Base-by-base conservation (phyloP, 2,797 vertebrate genomes). In the Artibeus jamaicensis region DNA sequence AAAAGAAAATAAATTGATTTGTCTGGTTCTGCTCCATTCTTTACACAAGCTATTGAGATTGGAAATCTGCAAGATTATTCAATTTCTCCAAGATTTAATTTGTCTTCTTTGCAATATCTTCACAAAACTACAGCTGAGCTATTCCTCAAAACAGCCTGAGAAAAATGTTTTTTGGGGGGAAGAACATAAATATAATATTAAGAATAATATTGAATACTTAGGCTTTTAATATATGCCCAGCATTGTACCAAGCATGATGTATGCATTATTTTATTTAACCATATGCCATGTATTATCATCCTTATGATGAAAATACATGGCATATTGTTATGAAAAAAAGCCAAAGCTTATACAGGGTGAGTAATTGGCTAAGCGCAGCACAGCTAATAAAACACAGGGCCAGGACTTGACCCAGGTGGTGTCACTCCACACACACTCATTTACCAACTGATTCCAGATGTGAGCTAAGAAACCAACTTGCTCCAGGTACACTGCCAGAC, bases 81-180 rank as follows among this genome's bases (percentile, higher is more conserved):
- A 37, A 29, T 71, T 87, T 93, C 84, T 78, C 70, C 46, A 87
- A 84, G 71, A 92, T 44, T 93, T 94, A 84, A 90, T 92, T 91
- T 86, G 77, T 71, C 29, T 85, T 68, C 37, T 67, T 85, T 68
- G 79, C n/a, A 93, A 65, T 9, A 84, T 55, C 71, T 95, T 84
- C 48, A 89, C 44, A 87, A 86, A 96, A 96, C 87, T 34, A 70
- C 0, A 84, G 50, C n/a, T 32, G 50, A 59, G 24, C 37, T 93
- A 83, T 71, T 9, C 46, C 42, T 92, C 29, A 74, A 39, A 91
- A 85, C 29, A 92, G 65, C 26, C 70, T 62, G 2, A 93, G 44
- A 34, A 76, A 91, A 86, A 73, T 48, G 16, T 10, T 94, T 94
- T 94, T 85, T 4, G 50, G 76, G 48, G 48, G 14, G 29, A 19